These are phyloP conservation scores for Phylloscopus whistleri DNA, from an alignment of 2,113 vertebrate genomes.

Conservation along the genomic window DNA sequence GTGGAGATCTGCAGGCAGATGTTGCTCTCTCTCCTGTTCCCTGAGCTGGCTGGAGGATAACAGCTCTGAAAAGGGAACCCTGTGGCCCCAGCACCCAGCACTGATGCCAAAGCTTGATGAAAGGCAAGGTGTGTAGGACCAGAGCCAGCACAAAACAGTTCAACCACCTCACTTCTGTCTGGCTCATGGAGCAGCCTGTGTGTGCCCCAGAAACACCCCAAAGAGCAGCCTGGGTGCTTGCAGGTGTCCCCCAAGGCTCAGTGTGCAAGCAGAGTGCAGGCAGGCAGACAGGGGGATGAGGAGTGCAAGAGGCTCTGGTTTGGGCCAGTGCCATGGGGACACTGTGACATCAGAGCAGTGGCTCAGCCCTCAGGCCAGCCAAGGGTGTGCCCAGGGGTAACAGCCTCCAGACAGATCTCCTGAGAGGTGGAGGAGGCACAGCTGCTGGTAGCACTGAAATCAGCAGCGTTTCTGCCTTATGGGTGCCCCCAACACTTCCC, in stretches of 20 bases:
- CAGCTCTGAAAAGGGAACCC: background rate
- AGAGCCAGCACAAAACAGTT: background rate
- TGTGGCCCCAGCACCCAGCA: background rate
- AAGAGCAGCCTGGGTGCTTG: background rate
- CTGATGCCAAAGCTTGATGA: background rate
- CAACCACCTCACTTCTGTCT: background rate
- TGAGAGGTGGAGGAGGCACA: background rate
- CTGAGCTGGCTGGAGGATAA: background rate
- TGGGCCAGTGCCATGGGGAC: background rate
- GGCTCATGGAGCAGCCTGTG: background rate
- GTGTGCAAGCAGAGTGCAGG: background rate
- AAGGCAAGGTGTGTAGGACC: background rate
- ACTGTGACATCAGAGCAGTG: rapidly evolving
- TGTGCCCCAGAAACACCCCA: background rate
- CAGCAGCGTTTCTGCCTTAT: background rate
- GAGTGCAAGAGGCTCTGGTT: background rate
- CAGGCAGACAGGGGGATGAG: background rate
- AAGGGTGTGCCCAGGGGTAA: background rate
- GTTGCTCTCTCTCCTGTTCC: background rate
- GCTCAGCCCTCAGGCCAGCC: background rate
- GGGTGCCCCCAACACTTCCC: background rate
- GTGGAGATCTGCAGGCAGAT: background rate
- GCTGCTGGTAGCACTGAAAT: background rate
- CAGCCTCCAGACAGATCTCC: background rate
- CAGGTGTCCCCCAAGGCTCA: background rate